Base-by-base conservation (phyloP, 2,888 invertebrate species). In the Drosophila meridionalis region DNA sequence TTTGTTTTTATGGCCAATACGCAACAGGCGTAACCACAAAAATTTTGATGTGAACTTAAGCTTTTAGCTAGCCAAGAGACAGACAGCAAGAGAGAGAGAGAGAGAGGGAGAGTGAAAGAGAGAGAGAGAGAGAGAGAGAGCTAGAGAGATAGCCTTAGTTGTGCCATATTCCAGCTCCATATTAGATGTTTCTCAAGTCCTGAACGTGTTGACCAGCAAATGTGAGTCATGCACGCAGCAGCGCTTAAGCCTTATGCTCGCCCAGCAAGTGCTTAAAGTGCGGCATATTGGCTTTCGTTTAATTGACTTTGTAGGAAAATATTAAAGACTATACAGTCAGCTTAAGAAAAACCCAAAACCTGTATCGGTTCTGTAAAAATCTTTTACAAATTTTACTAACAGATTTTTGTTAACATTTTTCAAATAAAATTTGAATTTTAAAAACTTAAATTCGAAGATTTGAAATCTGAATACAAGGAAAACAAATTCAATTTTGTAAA, bases 1-100 rank as follows among this genome's bases (percentile, higher is more conserved):
- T 32, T 42, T 56, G 56, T 7, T 32, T 56, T 52, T 52, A 52
- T 52, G 36, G 34, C 52, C 52, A 34, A 52, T 52, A 52, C 52
- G 52, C 36, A 30, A 14, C 40, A 9, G 12, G 36, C 26, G 34
- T 20, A 34, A 12, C 52, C 52, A 36, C 52, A 52, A 11, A 34
- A 36, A 2, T 52, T 52, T 34, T 52, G 32, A 32, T 50, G 50
- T 3, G 11, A 52, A 52, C 20, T 52, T 36, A 7, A 36, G 34
- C 34, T 52, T 34, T 34, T 30, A 50, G 50, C 50, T 20, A 34
- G 50, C 28, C 6, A 28, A 47, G 28, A 47, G 26, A 6, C 3
- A 32, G 14, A 1, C 0, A 30, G 30, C 14, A 14, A 7, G 8
- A 8, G 28, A 32, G 48, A 14, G n/a, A 30, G 30, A 1, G 48